Conservation (phyloP, 2,797 vertebrate species). For the Intellagama lesueurii region DNA sequence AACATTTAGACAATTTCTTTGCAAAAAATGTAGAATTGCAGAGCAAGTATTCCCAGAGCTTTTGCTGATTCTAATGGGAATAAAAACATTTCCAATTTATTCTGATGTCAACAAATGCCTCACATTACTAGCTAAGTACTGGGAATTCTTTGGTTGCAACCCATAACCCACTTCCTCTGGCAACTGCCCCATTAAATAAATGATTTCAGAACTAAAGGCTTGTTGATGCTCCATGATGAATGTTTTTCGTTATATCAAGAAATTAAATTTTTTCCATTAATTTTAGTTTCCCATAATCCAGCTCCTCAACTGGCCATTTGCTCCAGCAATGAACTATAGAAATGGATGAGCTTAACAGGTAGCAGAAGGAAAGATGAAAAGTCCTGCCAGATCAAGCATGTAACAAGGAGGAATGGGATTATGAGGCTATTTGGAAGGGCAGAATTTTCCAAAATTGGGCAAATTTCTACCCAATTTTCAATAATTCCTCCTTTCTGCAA, state of each 20-base stretch:
- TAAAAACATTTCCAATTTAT: neutral
- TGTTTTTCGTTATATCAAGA: neutral
- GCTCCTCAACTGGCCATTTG: too few species aligned
- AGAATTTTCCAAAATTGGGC: neutral
- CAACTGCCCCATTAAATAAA: neutral
- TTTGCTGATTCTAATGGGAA: neutral
- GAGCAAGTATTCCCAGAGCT: neutral
- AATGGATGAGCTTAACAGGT: neutral
- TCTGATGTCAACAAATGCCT: neutral
- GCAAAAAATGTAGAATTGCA: neutral
- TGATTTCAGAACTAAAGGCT: neutral
- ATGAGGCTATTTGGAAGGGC: neutral
- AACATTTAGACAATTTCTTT: too few species aligned
- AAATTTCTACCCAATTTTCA: neutral
- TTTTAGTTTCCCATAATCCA: neutral
- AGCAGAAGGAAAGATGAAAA: neutral
- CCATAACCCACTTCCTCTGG: neutral
- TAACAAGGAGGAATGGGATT: too few species aligned
- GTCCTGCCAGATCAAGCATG: neutral
- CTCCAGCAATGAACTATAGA: neutral
- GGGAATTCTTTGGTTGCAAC: neutral
- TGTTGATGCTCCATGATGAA: neutral
- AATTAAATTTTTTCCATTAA: neutral
- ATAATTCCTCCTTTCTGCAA: neutral
- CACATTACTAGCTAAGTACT: neutral